Evolutionary conservation across 2,888 invertebrate species (phyloP).

Genomic region (Hypomecis punctinalis): DNA sequence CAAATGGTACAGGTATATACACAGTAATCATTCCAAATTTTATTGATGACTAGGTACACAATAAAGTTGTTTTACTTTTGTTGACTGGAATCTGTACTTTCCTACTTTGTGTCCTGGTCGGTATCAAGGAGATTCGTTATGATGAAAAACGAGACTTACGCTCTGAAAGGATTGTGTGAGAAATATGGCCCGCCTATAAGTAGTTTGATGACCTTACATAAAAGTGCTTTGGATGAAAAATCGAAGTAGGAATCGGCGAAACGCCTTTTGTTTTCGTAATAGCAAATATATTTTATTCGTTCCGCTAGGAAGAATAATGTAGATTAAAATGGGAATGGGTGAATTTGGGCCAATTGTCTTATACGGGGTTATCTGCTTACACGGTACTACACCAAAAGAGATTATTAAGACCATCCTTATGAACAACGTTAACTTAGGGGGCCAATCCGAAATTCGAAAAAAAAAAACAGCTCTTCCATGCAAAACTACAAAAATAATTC

Average conservation of each 20-base stretch:
- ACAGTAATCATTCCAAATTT: too few species aligned
- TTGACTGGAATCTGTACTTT: background rate
- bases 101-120: constrained; percentile 12
- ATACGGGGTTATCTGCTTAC: too few species aligned
- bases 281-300: constrained; percentile 21
- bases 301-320: background rate
- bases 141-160: constrained; percentile 48
- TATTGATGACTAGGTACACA: too few species aligned
- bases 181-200: constrained; percentile 43
- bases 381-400: too few species aligned
- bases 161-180: constrained; percentile 43
- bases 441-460: too few species aligned
- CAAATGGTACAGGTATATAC: too few species aligned
- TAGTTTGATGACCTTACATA: constrained; percentile 44
- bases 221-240: constrained; percentile 29
- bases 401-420: too few species aligned
- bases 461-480: too few species aligned
- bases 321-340: too few species aligned
- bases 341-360: too few species aligned
- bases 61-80: background rate
- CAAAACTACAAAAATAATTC: too few species aligned
- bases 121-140: constrained; percentile 40
- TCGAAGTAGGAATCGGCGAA: constrained; percentile 27
- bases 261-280: constrained; percentile 39
- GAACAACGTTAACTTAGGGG: too few species aligned